Percentiles rank a stretch among this genome's conserved stretches.
Conservation (phyloP, 2,888 invertebrate species). For the Lottia gigantea region DNA sequence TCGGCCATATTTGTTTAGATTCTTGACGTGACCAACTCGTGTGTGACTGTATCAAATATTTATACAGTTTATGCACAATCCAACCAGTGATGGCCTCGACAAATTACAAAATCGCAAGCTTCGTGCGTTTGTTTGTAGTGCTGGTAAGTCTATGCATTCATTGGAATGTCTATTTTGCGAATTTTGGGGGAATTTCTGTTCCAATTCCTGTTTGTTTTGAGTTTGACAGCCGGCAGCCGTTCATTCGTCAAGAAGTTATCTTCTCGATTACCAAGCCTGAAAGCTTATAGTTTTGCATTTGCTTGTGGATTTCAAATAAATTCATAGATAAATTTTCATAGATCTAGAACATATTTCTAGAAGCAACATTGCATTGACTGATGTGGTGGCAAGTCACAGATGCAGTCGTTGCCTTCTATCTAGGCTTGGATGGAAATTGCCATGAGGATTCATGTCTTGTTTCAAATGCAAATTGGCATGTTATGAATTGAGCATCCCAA, state of each 20-base stretch:
- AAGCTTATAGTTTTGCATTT: too few species aligned
- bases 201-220: constrained; percentile 11
- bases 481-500: too few species aligned
- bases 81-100: constrained; percentile 13
- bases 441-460: too few species aligned
- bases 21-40: constrained; percentile 10
- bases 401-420: too few species aligned
- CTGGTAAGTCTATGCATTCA: constrained; percentile 7
- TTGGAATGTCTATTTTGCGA: not conserved
- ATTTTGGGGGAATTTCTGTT: constrained; percentile 19
- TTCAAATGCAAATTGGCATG: too few species aligned
- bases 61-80: constrained; percentile 1
- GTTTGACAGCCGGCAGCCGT: constrained; percentile 12
- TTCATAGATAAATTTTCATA: too few species aligned
- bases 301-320: too few species aligned
- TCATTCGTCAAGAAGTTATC: not conserved
- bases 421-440: too few species aligned
- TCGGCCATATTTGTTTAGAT: constrained; percentile 34
- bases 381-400: too few species aligned
- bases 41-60: not conserved
- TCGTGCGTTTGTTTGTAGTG: not conserved
- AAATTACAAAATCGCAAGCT: not conserved
- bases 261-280: not conserved
- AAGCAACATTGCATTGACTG: too few species aligned
- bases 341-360: too few species aligned